Base-by-base conservation (phyloP, 2,888 invertebrate genomes). In the Microchrysa polita region DNA sequence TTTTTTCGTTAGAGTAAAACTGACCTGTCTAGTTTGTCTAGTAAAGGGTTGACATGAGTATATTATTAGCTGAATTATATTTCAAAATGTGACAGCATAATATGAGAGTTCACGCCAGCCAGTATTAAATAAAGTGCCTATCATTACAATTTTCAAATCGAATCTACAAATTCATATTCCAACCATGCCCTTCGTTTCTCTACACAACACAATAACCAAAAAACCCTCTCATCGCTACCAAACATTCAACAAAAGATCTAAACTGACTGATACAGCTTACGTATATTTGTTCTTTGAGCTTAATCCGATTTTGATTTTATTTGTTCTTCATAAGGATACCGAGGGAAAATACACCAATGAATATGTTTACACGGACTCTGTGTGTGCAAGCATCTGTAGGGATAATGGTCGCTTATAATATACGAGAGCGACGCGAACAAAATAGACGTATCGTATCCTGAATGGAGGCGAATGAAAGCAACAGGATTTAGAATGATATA, bases 281-380 rank as follows among this genome's bases (percentile, higher is more conserved):
- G 55, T 57, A 55, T 69, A 69, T 69, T 69, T 69, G 69, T 55
- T 57, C 69, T 69, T 69, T 57, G 20, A 48, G 22, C 57, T 69
- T 69, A 69, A 69, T 69, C 69, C 69, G 69, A 69, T 69, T 69
- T 69, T 69, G 69, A 69, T 69, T 69, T 69, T 69, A 69, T 69
- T 69, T 69, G 69, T 69, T 69, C 69, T 55, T 69, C 57, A 57
- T 69, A 69, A 57, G 69, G 55, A 27, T 34, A 55, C 57, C 14
- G 12, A 9, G 42, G 27, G 27, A 14, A 23, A 40, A 55, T 69
- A 67, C 67, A 65, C 27, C 65, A 65, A 65, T 65, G 65, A 65
- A 65, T 65, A 65, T 65, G 65, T 65, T 65, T 65, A 22, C 65
- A 48, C 48, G 42, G 67, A 5, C 27, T 2, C 2, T 52, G 67